Evolutionary conservation across 1,140 invertebrate genomes (phyloP).

Genomic region (Rhynchophorus ferrugineus): DNA sequence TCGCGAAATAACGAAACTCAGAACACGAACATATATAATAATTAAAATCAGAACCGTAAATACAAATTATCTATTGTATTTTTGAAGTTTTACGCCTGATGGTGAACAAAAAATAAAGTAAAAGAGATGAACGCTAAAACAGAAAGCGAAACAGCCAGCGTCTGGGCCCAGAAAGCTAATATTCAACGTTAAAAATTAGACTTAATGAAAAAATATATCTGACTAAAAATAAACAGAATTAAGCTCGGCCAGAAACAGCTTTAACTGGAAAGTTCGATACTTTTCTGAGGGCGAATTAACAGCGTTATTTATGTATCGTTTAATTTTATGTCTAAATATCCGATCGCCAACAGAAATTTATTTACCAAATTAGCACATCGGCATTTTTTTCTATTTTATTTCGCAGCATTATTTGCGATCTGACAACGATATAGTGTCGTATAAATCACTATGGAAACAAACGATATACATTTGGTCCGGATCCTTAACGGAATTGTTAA

Average conservation of each 20-base stretch:
- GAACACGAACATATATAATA: neutral
- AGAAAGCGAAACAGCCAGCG: neutral
- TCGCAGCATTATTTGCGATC: no score
- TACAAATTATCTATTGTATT: slow-evolving; percentile 8
- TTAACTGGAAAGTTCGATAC: slow-evolving; percentile 10
- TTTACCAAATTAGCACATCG: no score
- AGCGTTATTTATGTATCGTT: slow-evolving; percentile 5
- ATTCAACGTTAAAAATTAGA: slow-evolving; percentile 12
- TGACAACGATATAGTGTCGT: no score
- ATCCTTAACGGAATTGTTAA: no score
- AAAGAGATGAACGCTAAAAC: neutral
- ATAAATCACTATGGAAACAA: no score
- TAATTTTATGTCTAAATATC: neutral
- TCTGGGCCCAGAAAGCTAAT: slow-evolving; percentile 9
- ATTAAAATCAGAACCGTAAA: neutral
- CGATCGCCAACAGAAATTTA: neutral
- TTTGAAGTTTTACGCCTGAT: neutral
- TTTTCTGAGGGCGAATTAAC: slow-evolving; percentile 5
- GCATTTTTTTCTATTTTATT: no score
- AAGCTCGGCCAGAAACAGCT: slow-evolving; percentile 4
- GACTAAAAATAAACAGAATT: slow-evolving; percentile 17
- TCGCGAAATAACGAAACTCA: neutral
- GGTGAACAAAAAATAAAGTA: neutral
- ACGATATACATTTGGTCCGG: no score
- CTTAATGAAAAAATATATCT: slow-evolving; percentile 16